A percentile compares a stretch with the other conserved stretches of the same genome.
Conservation (phyloP, 2,797 vertebrate genomes). For the Leptoclinus maculatus region DNA sequence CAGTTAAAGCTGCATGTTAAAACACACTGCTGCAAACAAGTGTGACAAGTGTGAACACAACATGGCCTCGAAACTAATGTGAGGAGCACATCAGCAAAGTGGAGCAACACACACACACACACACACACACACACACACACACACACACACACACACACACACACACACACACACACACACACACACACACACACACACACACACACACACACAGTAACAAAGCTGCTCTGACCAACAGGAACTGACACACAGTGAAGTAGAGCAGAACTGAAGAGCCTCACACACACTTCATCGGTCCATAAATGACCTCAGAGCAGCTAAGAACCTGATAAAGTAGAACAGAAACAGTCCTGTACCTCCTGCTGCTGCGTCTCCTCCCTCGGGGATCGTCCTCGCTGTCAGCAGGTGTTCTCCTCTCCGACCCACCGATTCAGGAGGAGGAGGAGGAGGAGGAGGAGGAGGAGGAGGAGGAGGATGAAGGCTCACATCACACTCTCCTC, state of each 20-base stretch:
- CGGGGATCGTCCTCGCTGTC: slow-evolving; percentile 49
- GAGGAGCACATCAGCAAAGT: slow-evolving; percentile 30
- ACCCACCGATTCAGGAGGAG: slow-evolving; percentile 10
- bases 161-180: slow-evolving; percentile 18
- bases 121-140: slow-evolving; percentile 26
- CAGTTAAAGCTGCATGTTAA: neutral
- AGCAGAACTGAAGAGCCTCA: slow-evolving; percentile 56
- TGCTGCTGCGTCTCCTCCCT: slow-evolving; percentile 44
- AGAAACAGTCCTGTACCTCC: slow-evolving; percentile 48
- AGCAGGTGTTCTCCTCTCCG: slow-evolving; percentile 71
- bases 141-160: slow-evolving; percentile 17
- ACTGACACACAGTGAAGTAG: slow-evolving; percentile 62
- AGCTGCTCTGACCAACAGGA: slow-evolving; percentile 51
- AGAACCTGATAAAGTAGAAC: neutral
- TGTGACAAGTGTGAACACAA: slow-evolving; percentile 40
- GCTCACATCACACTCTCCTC: slow-evolving; percentile 31
- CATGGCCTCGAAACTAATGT: slow-evolving; percentile 49
- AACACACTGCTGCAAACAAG: slow-evolving; percentile 35
- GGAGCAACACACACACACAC: slow-evolving; percentile 40
- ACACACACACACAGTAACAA: slow-evolving; percentile 25
- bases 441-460: slow-evolving; percentile 18
- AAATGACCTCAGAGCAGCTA: slow-evolving; percentile 28
- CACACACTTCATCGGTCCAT: neutral
- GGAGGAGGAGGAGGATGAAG: slow-evolving; percentile 38
- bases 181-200: slow-evolving; percentile 26